A percentile compares a stretch with the other conserved stretches of the same genome.
Conservation (phyloP, 2,113 vertebrate species). For the Salvelinus namaycush region DNA sequence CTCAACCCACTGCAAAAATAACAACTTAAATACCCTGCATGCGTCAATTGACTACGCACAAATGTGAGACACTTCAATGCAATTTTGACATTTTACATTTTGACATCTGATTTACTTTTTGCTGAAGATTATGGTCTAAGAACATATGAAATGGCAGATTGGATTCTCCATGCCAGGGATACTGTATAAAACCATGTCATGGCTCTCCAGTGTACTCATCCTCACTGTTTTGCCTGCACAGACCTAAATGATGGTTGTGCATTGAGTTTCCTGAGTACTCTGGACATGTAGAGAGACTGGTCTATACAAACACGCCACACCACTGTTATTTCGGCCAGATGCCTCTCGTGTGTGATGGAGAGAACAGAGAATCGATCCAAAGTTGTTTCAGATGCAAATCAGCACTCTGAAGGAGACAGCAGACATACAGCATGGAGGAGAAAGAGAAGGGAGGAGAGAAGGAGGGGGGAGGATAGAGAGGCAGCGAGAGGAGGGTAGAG, state of each 20-base stretch:
- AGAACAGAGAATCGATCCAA: constrained; percentile 58
- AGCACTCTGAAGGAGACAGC: constrained; percentile 61
- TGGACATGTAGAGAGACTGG: constrained; percentile 55
- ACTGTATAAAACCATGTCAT: background rate
- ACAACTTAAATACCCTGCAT: too few species aligned
- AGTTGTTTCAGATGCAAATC: constrained; percentile 67
- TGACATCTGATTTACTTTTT: too few species aligned
- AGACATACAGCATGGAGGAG: constrained; percentile 33
- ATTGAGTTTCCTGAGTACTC: constrained; percentile 56
- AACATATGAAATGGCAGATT: too few species aligned
- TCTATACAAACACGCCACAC: constrained; percentile 62
- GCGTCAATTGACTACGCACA: too few species aligned
- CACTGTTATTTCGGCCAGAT: constrained; percentile 64
- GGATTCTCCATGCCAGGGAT: too few species aligned
- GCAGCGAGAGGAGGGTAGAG: constrained; percentile 14
- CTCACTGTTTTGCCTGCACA: constrained; percentile 13
- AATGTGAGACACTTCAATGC: too few species aligned
- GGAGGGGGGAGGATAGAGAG: constrained; percentile 16
- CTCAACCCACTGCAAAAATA: too few species aligned
- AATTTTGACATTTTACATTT: too few species aligned
- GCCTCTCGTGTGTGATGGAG: constrained; percentile 48
- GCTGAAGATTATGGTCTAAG: too few species aligned
- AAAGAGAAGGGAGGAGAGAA: constrained; percentile 20
- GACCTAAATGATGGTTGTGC: constrained; percentile 63
- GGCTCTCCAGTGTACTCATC: constrained; percentile 11